These are phyloP conservation scores for Fopius arisanus DNA, from an alignment of 1,140 invertebrate genomes.

Conservation along the genomic window DNA sequence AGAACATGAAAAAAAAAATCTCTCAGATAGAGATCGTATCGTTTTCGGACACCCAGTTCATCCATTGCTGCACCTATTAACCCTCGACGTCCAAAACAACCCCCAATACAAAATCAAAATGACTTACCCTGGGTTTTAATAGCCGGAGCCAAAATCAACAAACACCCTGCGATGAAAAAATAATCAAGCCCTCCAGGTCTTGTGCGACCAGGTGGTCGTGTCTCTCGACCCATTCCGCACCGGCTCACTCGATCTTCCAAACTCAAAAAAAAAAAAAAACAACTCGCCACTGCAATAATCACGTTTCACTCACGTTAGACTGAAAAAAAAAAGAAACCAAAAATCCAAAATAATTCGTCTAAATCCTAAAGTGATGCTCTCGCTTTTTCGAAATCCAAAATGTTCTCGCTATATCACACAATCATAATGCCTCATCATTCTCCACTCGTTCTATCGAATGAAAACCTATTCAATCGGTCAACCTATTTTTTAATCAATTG, in stretches of 20 bases:
- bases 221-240: slow-evolving; percentile 37
- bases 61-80: too few species aligned
- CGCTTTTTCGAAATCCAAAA: not conserved
- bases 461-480: not conserved
- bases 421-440: not conserved
- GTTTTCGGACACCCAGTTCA: too few species aligned
- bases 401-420: not conserved
- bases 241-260: not conserved
- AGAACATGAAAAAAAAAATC: too few species aligned
- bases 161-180: slow-evolving; percentile 30
- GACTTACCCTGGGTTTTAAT: slow-evolving; percentile 29
- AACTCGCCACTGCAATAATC: slow-evolving; percentile 21
- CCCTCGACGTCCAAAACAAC: not conserved
- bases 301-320: slow-evolving; percentile 18
- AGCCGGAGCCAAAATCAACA: slow-evolving; percentile 24
- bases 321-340: not conserved
- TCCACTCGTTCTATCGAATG: not conserved
- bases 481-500: not conserved
- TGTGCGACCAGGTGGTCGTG: slow-evolving; percentile 33
- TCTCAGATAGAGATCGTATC: too few species aligned
- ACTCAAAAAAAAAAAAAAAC: not conserved
- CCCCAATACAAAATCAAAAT: not conserved
- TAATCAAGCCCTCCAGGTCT: slow-evolving; percentile 17
- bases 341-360: not conserved
- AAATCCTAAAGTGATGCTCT: not conserved